Evolutionary conservation across 2,888 invertebrate species (phyloP).

Genomic region (Patella depressa): DNA sequence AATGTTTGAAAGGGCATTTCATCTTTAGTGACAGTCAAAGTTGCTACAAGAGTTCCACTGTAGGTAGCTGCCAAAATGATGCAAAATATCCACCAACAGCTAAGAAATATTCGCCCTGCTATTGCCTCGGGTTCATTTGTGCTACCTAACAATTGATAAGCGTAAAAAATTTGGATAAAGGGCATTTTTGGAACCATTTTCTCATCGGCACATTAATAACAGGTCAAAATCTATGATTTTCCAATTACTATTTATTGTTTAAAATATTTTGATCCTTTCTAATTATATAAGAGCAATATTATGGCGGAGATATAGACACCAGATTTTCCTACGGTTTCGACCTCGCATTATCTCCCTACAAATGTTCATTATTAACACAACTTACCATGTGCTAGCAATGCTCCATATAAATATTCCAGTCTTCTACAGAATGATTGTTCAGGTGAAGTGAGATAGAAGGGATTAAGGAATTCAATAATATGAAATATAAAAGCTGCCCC

Average conservation of each 20-base stretch:
- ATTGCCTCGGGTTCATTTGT: slow-evolving; percentile 48
- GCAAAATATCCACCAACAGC: slow-evolving; percentile 55
- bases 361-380: too few species aligned
- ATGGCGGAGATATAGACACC: too few species aligned
- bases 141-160: slow-evolving; percentile 42
- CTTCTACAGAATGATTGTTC: too few species aligned
- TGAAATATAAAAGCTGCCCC: slow-evolving; percentile 43
- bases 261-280: too few species aligned
- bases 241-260: too few species aligned
- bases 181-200: too few species aligned
- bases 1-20: slow-evolving; percentile 55
- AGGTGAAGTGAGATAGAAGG: slow-evolving; percentile 33
- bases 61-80: slow-evolving; percentile 41
- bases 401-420: slow-evolving; percentile 84
- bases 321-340: too few species aligned
- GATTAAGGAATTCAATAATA: slow-evolving; percentile 46
- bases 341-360: too few species aligned
- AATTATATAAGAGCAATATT: too few species aligned
- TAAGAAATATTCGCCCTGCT: slow-evolving; percentile 52
- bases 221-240: too few species aligned
- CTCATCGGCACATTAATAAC: too few species aligned
- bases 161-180: background rate
- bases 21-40: slow-evolving; percentile 58
- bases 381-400: slow-evolving; percentile 89
- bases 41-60: slow-evolving; percentile 65